Evolutionary conservation across 2,113 vertebrate species (phyloP), one percentile per base, ranked within the genome.

Genomic region (Gambusia holbrooki): DNA sequence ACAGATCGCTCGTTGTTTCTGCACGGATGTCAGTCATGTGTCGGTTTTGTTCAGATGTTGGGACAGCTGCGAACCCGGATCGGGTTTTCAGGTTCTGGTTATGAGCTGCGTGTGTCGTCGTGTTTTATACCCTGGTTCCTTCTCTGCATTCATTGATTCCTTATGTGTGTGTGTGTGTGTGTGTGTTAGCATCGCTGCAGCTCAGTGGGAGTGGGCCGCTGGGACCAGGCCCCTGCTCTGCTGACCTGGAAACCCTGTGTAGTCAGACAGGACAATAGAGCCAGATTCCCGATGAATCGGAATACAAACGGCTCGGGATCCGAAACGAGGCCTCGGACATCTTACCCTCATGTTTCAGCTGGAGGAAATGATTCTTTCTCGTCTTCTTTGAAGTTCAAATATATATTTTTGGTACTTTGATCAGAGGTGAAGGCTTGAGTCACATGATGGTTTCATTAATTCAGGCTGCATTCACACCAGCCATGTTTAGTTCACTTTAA

Each of bases 51-150:
- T 91, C 91, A 93, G 90, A 94, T 96, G 95, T 96, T 96, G 96
- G 94, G 95, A 95, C 96, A 96, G 95, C 96, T 97, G 96, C 95
- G 96, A 95, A 94, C 95, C 92, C 94, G 95, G 96, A 95, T 97
- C 96, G 92, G 95, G 96, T 97, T 97, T 10, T 95, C 95, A 91
- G 94, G 94, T 95, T 96, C 95, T 95, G 69, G 61, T 58, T 78
- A 32, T 58, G 25, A 58, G 25, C 51, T n/a, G 22, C 48, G 1
- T 51, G 51, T 54, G 51, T 54, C 22, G 51, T 58, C 25, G 51
- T 58, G n/a, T 58, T 58, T n/a, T 25, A 58, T 10, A 17, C 72
- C 68, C 63, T 61, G 71, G 73, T 74, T 88, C 66, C 69, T 67
- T 62, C 75, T 74, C 68, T 66, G 51, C 61, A 73, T 85, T 84